Base-by-base conservation (phyloP, 1,140 invertebrate species). In the Drosophila mayri region DNA sequence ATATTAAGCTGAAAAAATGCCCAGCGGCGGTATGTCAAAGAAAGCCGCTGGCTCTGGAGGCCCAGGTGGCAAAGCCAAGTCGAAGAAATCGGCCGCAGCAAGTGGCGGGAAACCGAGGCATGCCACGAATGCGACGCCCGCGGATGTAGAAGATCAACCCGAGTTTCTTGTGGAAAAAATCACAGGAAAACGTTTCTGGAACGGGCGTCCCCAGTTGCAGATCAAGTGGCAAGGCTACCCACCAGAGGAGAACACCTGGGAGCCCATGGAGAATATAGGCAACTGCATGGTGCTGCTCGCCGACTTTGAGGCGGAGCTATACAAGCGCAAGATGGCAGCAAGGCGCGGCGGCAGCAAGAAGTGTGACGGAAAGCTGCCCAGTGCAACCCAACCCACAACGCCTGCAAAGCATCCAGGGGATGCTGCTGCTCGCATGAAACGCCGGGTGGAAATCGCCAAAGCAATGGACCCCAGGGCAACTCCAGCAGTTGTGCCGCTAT, bases 161-260 rank as follows among this genome's bases (percentile, higher is more conserved):
- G 71, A 65, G 46, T 76, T 3, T 12, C 20, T 16, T 6, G 78
- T 85, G 3, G 82, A 85, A 16, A 63, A 58, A 11, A 78, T 85
- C 9, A 14, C 43, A 0, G 40, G 47, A 2, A 86, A 72, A 11
- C 75, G 82, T 8, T 82, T 58, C 14, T 32, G 16, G 1, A 10
- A 40, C 35, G 74, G 74, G 0, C 78, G 65, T 1, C 38, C 62
- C 3, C 65, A 86, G 11, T 22, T 71, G 2, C 28, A 50, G 7
- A 14, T 81, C 0, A 79, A 86, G 18, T 86, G 82, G 82, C 0
- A 35, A 6, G 68, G 46, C 10, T 87, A 58, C 20, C 22, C 62
- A 0, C 1, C 18, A 0, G 20, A 70, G 9, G n/a, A 71, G 2
- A 67, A 20, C n/a, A 79, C 78, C 10, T 86, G 82, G 82, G 82